A percentile compares a stretch with the other conserved stretches of the same genome.
Evolutionary conservation across 2,113 vertebrate species (phyloP).

Genomic region (Vulpes vulpes): DNA sequence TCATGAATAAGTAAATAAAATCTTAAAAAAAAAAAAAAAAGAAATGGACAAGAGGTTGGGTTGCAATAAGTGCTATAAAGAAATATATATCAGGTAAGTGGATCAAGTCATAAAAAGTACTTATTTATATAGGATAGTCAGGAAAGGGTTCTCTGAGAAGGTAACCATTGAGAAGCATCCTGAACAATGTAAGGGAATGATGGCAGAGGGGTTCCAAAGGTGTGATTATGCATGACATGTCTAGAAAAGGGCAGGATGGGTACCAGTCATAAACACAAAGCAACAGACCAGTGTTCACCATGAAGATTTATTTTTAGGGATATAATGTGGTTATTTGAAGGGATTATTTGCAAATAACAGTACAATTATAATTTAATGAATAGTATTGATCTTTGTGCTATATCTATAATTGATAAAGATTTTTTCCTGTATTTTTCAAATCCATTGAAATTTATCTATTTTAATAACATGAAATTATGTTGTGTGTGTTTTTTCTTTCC

Average conservation of each 20-base stretch:
- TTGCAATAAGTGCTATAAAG: not conserved
- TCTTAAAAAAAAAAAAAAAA: not conserved
- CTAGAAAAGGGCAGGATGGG: not conserved
- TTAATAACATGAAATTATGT: conserved; percentile 7
- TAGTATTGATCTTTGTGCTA: not conserved
- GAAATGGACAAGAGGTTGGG: not conserved
- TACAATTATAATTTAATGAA: conserved; percentile 9
- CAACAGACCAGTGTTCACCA: not conserved
- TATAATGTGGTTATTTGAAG: not conserved
- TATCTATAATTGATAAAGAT: not conserved
- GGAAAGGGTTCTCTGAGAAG: conserved; percentile 3
- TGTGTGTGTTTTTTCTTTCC: conserved; percentile 64
- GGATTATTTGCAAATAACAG: not conserved
- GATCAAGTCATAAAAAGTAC: not conserved
- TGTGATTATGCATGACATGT: not conserved
- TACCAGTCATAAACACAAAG: not conserved
- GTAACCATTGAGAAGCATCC: not conserved
- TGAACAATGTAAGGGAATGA: not conserved
- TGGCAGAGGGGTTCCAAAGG: not conserved
- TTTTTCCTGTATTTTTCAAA: conserved; percentile 25
- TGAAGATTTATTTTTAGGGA: not conserved
- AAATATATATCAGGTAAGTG: not conserved
- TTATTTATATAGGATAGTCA: not conserved
- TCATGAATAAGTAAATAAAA: no score
- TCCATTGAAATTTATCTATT: conserved; percentile 36